Conservation (phyloP, 2,113 vertebrate genomes). For the Rynchops niger region DNA sequence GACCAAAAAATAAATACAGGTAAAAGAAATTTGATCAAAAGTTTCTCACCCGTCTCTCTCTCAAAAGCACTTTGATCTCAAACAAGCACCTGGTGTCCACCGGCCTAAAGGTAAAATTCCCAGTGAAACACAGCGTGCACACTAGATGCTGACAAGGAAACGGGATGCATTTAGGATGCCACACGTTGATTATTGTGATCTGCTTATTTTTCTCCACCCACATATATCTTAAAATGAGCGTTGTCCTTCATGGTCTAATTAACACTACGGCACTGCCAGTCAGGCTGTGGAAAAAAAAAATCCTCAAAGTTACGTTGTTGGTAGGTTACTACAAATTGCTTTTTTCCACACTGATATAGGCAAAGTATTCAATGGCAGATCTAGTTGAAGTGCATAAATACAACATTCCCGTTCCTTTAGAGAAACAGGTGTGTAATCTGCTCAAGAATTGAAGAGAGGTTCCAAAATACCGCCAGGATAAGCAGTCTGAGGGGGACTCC, state of each 20-base stretch:
- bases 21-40: background rate
- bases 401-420: background rate
- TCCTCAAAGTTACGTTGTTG: background rate
- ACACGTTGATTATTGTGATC: background rate
- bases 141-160: background rate
- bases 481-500: background rate
- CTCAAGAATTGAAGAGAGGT: background rate
- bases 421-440: background rate
- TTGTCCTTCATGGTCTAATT: background rate
- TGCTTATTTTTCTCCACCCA: background rate
- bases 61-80: background rate
- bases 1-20: accelerated
- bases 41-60: background rate
- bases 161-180: background rate
- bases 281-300: background rate
- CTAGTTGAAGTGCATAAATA: background rate
- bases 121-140: background rate
- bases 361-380: background rate
- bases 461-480: background rate
- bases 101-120: background rate
- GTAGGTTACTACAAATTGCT: background rate
- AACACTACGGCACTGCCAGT: background rate
- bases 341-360: background rate
- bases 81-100: background rate
- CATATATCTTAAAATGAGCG: background rate